phyloP scores from a whole-genome alignment of 1,140 invertebrate genomes.

The Drosophila pallidifrons region DNA sequence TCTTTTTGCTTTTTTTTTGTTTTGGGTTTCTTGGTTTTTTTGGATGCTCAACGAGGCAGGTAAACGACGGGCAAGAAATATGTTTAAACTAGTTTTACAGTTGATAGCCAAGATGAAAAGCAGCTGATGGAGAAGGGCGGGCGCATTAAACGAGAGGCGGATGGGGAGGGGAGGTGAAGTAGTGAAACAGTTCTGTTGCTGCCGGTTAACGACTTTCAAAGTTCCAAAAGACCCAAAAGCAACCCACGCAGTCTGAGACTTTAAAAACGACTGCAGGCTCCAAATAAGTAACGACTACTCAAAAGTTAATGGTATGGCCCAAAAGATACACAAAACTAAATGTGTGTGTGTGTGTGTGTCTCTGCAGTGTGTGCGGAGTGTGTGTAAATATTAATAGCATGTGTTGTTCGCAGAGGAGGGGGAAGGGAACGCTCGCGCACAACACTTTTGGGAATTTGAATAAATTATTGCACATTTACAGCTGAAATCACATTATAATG shows the following conservation, averaged over 20 bases:
- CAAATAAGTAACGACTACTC: constrained; percentile 38
- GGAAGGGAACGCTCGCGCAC: constrained; percentile 19
- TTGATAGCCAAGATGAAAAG: constrained; percentile 57
- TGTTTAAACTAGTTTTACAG: constrained; percentile 74
- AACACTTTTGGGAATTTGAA: constrained; percentile 77
- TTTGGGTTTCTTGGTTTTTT: constrained; percentile 4
- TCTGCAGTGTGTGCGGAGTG: neutral
- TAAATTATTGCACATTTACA: constrained; percentile 83
- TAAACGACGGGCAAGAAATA: constrained; percentile 54
- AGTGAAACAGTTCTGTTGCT: constrained; percentile 40
- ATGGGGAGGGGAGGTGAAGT: neutral
- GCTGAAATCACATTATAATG: constrained; percentile 76
- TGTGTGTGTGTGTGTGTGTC: constrained; percentile 3
- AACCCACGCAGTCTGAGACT: constrained; percentile 60
- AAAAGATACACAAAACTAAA: constrained; percentile 50
- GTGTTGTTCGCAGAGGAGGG: constrained; percentile 29
- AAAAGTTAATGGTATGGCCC: constrained; percentile 65
- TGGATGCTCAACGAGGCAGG: constrained; percentile 56
- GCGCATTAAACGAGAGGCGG: neutral
- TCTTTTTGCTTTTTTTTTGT: neutral
- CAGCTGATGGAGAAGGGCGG: neutral
- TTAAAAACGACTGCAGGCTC: constrained; percentile 39
- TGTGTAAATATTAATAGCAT: constrained; percentile 78
- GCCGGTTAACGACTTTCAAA: constrained; percentile 77
- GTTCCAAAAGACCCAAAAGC: constrained; percentile 42